These are phyloP conservation scores for Rhabdomys dilectus DNA, from an alignment of 2,113 vertebrate species.

Conservation along the genomic window DNA sequence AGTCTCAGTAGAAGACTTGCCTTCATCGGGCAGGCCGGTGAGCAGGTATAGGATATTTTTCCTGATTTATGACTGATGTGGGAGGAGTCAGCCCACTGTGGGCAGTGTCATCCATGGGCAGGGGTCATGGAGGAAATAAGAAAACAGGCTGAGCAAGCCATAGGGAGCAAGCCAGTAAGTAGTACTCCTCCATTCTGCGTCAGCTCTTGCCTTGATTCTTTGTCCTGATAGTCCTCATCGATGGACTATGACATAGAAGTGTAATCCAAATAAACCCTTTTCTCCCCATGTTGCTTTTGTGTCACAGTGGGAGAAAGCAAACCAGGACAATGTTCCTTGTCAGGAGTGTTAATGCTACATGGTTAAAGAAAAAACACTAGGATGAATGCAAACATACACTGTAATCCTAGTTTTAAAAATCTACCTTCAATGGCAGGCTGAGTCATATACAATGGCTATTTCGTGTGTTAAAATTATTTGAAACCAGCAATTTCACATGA, in stretches of 20 bases:
- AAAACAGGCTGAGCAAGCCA: neutral
- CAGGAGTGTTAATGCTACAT: neutral
- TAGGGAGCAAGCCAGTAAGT: neutral
- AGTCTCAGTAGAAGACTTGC: neutral
- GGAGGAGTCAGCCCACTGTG: no score
- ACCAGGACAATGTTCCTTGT: neutral
- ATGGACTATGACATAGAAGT: neutral
- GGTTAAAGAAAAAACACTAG: constrained; percentile 20
- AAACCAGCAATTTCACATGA: neutral
- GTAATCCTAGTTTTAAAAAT: neutral
- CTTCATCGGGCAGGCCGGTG: neutral
- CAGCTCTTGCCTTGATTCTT: neutral
- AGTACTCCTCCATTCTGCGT: neutral
- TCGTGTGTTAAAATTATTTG: neutral
- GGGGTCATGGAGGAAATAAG: neutral
- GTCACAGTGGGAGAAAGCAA: neutral
- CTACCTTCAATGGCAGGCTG: neutral
- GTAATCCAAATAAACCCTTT: neutral
- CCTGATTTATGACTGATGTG: neutral
- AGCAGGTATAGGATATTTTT: neutral
- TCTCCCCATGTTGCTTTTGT: neutral
- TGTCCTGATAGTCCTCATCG: no score
- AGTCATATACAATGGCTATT: neutral
- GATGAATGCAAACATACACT: neutral
- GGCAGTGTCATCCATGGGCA: neutral